Percentiles rank a stretch among this genome's conserved stretches.
These are phyloP conservation scores for Sweltsa coloradensis DNA, from an alignment of 1,140 invertebrate genomes.

Conservation along the genomic window DNA sequence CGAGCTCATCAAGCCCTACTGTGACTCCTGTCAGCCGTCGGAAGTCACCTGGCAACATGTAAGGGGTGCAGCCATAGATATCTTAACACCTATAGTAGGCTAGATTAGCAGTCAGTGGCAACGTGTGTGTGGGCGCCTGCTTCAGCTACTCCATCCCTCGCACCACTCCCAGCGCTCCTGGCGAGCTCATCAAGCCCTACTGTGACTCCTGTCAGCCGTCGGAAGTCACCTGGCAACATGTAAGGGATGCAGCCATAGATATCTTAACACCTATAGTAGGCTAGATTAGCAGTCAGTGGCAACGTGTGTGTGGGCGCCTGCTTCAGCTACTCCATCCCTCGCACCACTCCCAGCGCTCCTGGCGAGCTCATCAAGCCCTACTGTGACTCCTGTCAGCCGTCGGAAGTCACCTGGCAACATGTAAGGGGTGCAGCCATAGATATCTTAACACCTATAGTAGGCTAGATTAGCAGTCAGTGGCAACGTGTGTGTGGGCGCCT, in stretches of 20 bases:
- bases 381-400: conserved; percentile 53
- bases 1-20: conserved; percentile 50
- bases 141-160: conserved; percentile 55
- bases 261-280: no score
- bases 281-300: no score
- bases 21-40: conserved; percentile 51
- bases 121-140: conserved; percentile 53
- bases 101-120: no score
- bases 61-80: no score
- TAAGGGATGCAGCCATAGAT: no score
- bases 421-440: no score
- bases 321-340: conserved; percentile 54
- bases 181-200: conserved; percentile 49
- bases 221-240: conserved; percentile 47
- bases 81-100: no score
- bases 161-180: conserved; percentile 47
- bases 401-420: conserved; percentile 45
- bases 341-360: conserved; percentile 46
- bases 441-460: no score
- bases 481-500: conserved; percentile 53
- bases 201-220: conserved; percentile 54
- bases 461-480: no score
- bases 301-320: conserved; percentile 55
- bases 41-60: conserved; percentile 50
- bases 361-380: conserved; percentile 51